phyloP scores from a whole-genome alignment of 2,113 vertebrate genomes.

The Alaudala cheleensis region DNA sequence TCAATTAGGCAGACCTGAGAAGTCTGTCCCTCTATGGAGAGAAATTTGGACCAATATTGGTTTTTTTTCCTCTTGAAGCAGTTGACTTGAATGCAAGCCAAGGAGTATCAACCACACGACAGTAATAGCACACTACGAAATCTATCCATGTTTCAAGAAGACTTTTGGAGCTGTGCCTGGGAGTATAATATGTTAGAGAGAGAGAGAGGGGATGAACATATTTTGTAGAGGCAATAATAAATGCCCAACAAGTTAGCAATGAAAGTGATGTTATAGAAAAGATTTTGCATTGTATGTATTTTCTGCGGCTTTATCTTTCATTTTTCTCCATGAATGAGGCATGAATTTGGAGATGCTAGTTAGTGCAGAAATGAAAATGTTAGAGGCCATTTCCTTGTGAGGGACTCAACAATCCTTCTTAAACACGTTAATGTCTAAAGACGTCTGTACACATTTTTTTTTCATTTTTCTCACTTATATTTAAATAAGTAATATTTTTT shows the following conservation, averaged over 20 bases:
- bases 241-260: background rate
- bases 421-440: background rate
- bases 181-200: background rate
- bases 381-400: background rate
- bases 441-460: background rate
- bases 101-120: background rate
- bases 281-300: background rate
- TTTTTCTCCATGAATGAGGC: background rate
- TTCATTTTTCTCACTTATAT: background rate
- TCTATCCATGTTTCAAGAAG: slow-evolving; percentile 16
- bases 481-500: background rate
- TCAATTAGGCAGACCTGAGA: background rate
- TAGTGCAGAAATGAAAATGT: background rate
- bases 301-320: background rate
- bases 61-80: background rate
- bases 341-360: background rate
- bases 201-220: background rate
- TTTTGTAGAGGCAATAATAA: background rate
- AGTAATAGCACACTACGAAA: slow-evolving; percentile 23
- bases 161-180: slow-evolving; percentile 22
- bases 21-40: background rate
- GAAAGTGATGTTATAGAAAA: background rate
- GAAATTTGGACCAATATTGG: background rate
- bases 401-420: background rate
- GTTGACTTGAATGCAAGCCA: slow-evolving; percentile 9